phyloP scores from a whole-genome alignment of 2,113 vertebrate species.

The Amia ocellicauda region DNA sequence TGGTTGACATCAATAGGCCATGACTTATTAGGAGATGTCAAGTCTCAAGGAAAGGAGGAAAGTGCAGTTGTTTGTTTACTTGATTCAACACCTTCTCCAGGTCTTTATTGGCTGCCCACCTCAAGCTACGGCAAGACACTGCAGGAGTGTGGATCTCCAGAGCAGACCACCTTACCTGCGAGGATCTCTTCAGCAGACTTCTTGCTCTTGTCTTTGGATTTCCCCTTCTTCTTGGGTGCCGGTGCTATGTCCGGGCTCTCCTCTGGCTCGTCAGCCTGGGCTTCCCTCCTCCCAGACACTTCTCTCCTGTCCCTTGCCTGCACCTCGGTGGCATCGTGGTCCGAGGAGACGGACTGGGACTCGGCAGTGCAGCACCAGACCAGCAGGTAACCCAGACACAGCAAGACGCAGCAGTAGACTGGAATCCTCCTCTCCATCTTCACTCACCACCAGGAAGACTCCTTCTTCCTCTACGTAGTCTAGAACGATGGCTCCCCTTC shows the following conservation, averaged over 20 bases:
- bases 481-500: too few species aligned
- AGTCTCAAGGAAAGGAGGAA: too few species aligned
- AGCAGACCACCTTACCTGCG: slow-evolving; percentile 60
- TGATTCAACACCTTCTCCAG: background rate
- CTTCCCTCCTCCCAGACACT: slow-evolving; percentile 17
- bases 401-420: slow-evolving; percentile 24
- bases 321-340: slow-evolving; percentile 12
- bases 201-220: slow-evolving; percentile 56
- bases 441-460: background rate
- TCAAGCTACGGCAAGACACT: too few species aligned
- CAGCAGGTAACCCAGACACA: slow-evolving; percentile 42
- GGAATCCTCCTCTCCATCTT: slow-evolving; percentile 23
- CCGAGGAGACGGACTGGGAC: slow-evolving; percentile 2
- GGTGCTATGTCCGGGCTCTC: slow-evolving; percentile 39
- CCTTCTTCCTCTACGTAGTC: background rate
- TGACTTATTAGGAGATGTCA: too few species aligned
- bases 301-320: slow-evolving; percentile 20
- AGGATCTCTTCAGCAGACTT: slow-evolving; percentile 62
- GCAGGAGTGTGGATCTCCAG: too few species aligned
- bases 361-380: slow-evolving; percentile 18
- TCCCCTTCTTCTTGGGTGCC: slow-evolving; percentile 19
- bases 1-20: too few species aligned
- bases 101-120: too few species aligned
- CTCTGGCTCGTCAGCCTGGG: slow-evolving; percentile 4
- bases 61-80: slow-evolving; percentile 20